Evolutionary conservation across 2,888 invertebrate genomes (phyloP).

Genomic region (Seladonia tumulorum): DNA sequence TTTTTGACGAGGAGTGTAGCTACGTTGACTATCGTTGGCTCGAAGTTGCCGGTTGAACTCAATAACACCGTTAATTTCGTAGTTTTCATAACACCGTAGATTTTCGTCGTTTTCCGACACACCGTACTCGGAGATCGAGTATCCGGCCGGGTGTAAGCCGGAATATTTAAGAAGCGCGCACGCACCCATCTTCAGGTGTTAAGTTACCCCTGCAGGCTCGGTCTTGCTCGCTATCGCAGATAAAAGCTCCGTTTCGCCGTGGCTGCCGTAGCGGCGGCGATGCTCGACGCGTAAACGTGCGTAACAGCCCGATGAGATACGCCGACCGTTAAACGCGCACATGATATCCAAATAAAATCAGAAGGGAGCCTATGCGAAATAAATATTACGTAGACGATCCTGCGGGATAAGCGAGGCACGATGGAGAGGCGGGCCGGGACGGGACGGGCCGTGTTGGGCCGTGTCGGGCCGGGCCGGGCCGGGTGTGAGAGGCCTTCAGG

Average conservation of each 20-base stretch:
- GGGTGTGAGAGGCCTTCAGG: constrained; percentile 62
- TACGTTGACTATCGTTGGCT: too few relatives aligned
- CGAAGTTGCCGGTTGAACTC: background rate
- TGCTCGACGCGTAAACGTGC: constrained; percentile 64
- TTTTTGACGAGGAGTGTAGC: too few relatives aligned
- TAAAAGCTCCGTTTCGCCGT: constrained; percentile 55
- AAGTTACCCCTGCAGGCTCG: constrained; percentile 70
- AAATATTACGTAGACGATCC: constrained; percentile 73
- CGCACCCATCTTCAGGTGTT: constrained; percentile 69
- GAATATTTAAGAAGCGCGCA: constrained; percentile 47
- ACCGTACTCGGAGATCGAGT: constrained; percentile 34
- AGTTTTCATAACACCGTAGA: too few relatives aligned
- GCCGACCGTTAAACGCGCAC: constrained; percentile 62
- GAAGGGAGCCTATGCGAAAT: constrained; percentile 68
- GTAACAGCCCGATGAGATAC: constrained; percentile 68
- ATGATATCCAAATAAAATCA: constrained; percentile 73
- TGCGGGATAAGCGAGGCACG: constrained; percentile 61
- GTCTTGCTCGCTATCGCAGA: constrained; percentile 59
- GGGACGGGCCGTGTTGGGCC: constrained; percentile 23
- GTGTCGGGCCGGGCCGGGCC: background rate
- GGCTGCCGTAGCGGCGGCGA: constrained; percentile 40
- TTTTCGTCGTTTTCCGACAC: background rate
- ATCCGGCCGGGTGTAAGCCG: constrained; percentile 20
- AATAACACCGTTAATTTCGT: background rate
- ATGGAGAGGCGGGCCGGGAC: constrained; percentile 43